Percentiles rank a stretch among this genome's conserved stretches.
phyloP scores from a whole-genome alignment of 2,888 invertebrate species.

The Platerodrilus igneus region DNA sequence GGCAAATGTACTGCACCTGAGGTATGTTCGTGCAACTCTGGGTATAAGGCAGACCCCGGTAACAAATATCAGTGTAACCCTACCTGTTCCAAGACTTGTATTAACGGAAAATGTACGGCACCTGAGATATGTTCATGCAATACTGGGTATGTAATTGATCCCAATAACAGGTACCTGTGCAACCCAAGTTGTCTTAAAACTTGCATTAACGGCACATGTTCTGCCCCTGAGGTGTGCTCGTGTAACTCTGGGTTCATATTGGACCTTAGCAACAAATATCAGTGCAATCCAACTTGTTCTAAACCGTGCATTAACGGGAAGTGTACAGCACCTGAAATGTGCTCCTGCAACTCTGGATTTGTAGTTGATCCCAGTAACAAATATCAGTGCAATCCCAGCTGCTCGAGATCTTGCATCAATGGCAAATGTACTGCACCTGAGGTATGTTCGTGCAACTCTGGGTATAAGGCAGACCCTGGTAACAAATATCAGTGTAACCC shows the following conservation, averaged over 20 bases:
- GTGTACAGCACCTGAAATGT: slow-evolving; percentile 54
- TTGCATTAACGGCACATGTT: slow-evolving; percentile 67
- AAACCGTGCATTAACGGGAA: slow-evolving; percentile 61
- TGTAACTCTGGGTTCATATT: slow-evolving; percentile 60
- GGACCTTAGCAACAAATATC: slow-evolving; percentile 46
- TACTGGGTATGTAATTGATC: too few species aligned
- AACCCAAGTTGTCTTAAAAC: slow-evolving; percentile 60
- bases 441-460: slow-evolving; percentile 54
- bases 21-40: slow-evolving; percentile 54
- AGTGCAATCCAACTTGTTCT: slow-evolving; percentile 66
- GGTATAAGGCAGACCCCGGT: too few species aligned
- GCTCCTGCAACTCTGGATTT: slow-evolving; percentile 54
- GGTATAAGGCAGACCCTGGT: too few species aligned
- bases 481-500: too few species aligned
- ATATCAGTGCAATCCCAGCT: slow-evolving; percentile 59
- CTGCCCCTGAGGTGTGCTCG: slow-evolving; percentile 60
- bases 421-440: slow-evolving; percentile 55
- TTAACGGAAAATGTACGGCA: too few species aligned
- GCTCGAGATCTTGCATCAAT: slow-evolving; percentile 54
- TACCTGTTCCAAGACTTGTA: too few species aligned
- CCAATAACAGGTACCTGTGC: too few species aligned
- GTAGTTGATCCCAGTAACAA: slow-evolving; percentile 53
- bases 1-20: slow-evolving; percentile 55
- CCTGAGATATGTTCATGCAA: too few species aligned
- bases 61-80: too few species aligned